Base-by-base conservation (phyloP, 2,797 vertebrate species). In the Ctenochaetus hawaiiensis region DNA sequence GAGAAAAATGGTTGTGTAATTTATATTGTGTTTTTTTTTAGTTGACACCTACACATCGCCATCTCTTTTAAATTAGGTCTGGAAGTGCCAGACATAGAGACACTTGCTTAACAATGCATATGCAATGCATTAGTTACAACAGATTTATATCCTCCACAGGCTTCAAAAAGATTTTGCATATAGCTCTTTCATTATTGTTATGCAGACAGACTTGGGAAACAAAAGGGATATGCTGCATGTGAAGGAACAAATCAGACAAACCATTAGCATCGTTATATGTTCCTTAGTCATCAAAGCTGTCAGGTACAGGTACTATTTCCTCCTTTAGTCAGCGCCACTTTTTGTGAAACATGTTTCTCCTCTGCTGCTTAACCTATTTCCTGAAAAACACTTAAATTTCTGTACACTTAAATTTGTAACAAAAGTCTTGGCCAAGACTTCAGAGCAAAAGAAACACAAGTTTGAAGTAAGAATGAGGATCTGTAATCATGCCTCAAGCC, bases 11-110 rank as follows among this genome's bases (percentile, higher is more conserved):
- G 20, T 47, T 18, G 56, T 51, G 20, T 26, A 34, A 61, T 67
- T 56, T 56, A 62, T 43, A 51, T 66, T n/a, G 18, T 80, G 54
- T 66, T 78, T 26, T 26, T 26, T 52, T 54, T 57, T 12, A 8
- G 53, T 51, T 43, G 48, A 58, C 39, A 52, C 52, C 52, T 34
- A 12, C 1, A 52, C 52, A 20, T 12, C 0, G 4, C 4, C n/a
- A 34, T n/a, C 45, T 49, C 13, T 12, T 49, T 59, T 43, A 59
- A 70, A 49, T 67, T 56, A 52, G 44, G 26, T 57, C 37, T 57
- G 56, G 30, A 51, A 17, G 22, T 49, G 34, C 37, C 22, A 14
- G 43, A 17, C 34, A 18, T 16, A 34, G 41, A 54, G 41, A 60
- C 16, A 37, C 2, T 26, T 43, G 22, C 8, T 64, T 34, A 66